Evolutionary conservation across 1,140 invertebrate species (phyloP), one percentile per base, ranked within the genome.

Genomic region (Zelostemma sp.): DNA sequence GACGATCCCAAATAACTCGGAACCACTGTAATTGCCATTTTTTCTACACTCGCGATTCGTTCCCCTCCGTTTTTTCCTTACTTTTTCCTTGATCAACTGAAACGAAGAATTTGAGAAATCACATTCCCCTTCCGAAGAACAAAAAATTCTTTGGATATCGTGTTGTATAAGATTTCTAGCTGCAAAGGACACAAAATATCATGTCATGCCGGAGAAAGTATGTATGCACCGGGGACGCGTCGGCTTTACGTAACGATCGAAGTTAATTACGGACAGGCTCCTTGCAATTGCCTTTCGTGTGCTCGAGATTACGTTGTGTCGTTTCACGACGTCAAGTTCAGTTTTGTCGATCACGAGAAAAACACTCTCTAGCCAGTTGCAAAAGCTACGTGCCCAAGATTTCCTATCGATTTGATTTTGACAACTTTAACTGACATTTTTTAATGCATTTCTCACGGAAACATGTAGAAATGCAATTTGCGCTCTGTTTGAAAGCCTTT

Each of bases 1-100:
- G 84, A 84, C 15, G 86, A 84, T 0, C 84, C 84, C 53, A 84
- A 68, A 59, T 84, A 86, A 45, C 78, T 80, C 17, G 78, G 67
- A 31, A 83, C 78, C 6, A 77, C 74, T 11, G 74, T 81, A 46
- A 82, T 81, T 56, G 80, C 80, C 81, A 84, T 83, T 5, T 40
- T 25, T 25, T 8, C 21, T 25, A 25, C 8, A 3, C 21, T n/a
- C 9, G 9, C 9, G 9, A 38, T 11, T 6, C 28, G 28, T 31
- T 31, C 28, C 28, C 11, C 28, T 5, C 28, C 11, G 11, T 31
- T 31, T 31, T 31, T 31, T n/a, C 15, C 11, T 6, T 40, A 9
- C 14, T 41, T 41, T 18, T 54, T 18, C 15, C 41, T n/a, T 5
- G 12, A 3, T 38, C 35, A 11, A n/a, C n/a, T 3, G 12, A 38